Conservation (phyloP, 2,888 invertebrate species). For the Congeria kusceri region DNA sequence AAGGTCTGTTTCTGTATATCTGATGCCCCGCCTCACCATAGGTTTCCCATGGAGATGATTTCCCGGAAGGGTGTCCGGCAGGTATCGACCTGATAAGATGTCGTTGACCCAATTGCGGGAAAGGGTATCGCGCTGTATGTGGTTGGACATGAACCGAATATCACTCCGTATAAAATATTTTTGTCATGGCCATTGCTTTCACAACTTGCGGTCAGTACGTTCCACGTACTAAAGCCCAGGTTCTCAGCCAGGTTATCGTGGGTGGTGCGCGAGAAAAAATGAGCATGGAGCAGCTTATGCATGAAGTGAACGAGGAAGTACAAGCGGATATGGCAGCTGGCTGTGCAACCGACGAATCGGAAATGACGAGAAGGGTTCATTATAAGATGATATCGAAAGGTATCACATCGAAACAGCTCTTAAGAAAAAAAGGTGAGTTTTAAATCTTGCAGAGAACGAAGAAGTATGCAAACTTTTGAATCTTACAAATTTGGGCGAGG, state of each 20-base stretch:
- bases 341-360: constrained; percentile 66
- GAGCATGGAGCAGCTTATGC: constrained; percentile 78
- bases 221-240: constrained; percentile 73
- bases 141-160: constrained; percentile 80
- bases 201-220: constrained; percentile 82
- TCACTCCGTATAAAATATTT: constrained; percentile 76
- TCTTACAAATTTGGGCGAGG: constrained; percentile 57
- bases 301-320: too few species aligned
- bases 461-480: constrained; percentile 53
- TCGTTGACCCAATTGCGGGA: constrained; percentile 73
- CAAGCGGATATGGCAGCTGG: constrained; percentile 68
- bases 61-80: constrained; percentile 80
- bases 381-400: constrained; percentile 58
- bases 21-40: constrained; percentile 83
- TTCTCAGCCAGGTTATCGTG: constrained; percentile 78
- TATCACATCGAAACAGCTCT: constrained; percentile 61
- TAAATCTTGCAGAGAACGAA: constrained; percentile 36
- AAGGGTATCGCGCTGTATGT: constrained; percentile 80
- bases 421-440: constrained; percentile 54
- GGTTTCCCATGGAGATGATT: constrained; percentile 64
- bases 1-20: constrained; percentile 80
- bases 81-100: constrained; percentile 79
- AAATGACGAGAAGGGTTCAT: constrained; percentile 56
- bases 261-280: constrained; percentile 82
- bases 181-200: constrained; percentile 79